Evolutionary conservation across 35 echinoderm and acorn worm species (phyloP).

Genomic region (Ptychodera flava): DNA sequence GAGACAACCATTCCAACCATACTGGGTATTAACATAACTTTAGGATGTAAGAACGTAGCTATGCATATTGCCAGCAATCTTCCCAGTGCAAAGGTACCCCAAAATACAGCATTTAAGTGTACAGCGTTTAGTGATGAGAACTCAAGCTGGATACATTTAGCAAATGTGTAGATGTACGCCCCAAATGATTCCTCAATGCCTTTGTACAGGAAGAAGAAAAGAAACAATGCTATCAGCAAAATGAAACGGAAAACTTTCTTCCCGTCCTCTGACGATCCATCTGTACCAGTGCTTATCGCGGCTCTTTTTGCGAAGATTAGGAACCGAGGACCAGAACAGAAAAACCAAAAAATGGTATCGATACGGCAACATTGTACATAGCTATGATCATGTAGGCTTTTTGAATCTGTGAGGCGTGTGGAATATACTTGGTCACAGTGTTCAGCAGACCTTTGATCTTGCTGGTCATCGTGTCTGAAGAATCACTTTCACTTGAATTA

Average conservation of each 20-base stretch:
- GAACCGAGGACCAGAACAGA: constrained; percentile 20
- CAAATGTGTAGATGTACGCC: constrained; percentile 63
- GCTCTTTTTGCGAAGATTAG: not conserved
- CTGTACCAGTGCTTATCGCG: not conserved
- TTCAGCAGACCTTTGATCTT: not conserved
- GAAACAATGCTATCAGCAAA: constrained; percentile 49
- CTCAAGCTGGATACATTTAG: constrained; percentile 6
- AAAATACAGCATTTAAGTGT: constrained; percentile 60
- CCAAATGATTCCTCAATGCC: constrained; percentile 72
- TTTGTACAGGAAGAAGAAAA: constrained; percentile 82
- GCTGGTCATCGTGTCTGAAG: not conserved
- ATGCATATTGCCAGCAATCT: constrained; percentile 70
- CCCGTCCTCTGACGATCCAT: not conserved
- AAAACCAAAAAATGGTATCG: constrained; percentile 65
- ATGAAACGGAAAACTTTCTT: constrained; percentile 25
- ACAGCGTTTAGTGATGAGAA: constrained; percentile 23
- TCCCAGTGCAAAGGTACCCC: constrained; percentile 69
- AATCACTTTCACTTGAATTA: not conserved
- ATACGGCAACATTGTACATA: constrained; percentile 24
- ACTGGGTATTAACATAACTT: constrained; percentile 56
- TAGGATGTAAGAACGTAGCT: constrained; percentile 45
- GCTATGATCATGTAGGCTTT: constrained; percentile 55
- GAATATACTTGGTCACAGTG: not conserved
- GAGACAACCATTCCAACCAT: constrained; percentile 35
- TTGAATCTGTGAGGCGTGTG: constrained; percentile 15